These are phyloP conservation scores for Lasiommata megera DNA, from an alignment of 2,888 invertebrate genomes.

Conservation along the genomic window DNA sequence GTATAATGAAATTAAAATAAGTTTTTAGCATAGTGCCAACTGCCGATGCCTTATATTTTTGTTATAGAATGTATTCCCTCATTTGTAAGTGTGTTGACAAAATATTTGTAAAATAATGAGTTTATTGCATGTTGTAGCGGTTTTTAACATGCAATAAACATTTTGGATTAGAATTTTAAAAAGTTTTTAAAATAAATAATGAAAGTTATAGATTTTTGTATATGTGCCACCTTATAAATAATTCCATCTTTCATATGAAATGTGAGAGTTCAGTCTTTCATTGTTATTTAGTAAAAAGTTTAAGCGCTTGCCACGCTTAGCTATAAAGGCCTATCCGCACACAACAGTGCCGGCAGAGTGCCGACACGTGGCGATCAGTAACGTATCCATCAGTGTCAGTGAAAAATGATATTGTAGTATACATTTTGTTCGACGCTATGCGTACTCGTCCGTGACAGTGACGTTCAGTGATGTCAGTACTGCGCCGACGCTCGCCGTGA, in stretches of 20 bases:
- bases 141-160: background rate
- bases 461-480: too few species aligned
- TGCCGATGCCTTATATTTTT: background rate
- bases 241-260: background rate
- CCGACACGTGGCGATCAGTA: too few species aligned
- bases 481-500: too few species aligned
- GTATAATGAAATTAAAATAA: background rate
- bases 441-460: too few species aligned
- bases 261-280: background rate
- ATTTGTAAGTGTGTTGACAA: background rate
- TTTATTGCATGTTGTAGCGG: conserved; percentile 5
- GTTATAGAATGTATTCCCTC: background rate
- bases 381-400: too few species aligned
- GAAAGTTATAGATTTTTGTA: background rate
- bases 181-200: conserved; percentile 3
- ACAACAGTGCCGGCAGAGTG: too few species aligned
- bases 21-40: background rate
- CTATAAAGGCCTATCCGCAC: too few species aligned
- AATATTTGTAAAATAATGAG: background rate
- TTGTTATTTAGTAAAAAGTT: background rate
- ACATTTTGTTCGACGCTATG: too few species aligned
- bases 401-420: too few species aligned
- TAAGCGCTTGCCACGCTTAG: conserved; percentile 1
- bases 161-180: background rate
- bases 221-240: conserved; percentile 4